A percentile compares a stretch with the other conserved stretches of the same genome.
Evolutionary conservation across 2,113 vertebrate genomes (phyloP).

Genomic region (Bungarus multicinctus): DNA sequence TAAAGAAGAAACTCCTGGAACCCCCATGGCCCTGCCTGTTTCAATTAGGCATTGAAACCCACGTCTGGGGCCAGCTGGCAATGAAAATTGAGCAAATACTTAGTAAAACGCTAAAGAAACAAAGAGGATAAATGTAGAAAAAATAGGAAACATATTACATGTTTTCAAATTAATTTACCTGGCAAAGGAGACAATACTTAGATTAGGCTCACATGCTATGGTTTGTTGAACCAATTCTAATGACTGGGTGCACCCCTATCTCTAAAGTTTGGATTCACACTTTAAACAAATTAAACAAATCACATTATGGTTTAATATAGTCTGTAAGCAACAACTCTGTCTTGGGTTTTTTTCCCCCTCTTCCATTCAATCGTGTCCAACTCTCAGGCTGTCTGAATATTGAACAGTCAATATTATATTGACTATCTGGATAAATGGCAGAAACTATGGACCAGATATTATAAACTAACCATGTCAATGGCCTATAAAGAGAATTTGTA

Average conservation of each 20-base stretch:
- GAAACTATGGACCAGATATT: no score
- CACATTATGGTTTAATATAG: neutral
- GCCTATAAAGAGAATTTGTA: no score
- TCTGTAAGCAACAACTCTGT: neutral
- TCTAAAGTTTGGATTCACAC: neutral
- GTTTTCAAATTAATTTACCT: constrained; percentile 13
- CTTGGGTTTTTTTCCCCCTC: accelerated
- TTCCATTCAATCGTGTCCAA: neutral
- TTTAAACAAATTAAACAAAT: neutral
- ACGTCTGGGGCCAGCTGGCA: neutral
- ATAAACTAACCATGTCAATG: no score
- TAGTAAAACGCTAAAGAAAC: neutral
- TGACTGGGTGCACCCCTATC: neutral
- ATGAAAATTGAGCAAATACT: neutral
- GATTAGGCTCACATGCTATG: neutral
- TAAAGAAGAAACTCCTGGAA: neutral
- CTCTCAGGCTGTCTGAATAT: neutral
- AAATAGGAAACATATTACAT: neutral
- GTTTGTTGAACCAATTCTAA: neutral
- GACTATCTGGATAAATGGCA: no score
- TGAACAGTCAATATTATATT: no score
- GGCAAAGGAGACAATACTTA: neutral
- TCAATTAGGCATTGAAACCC: neutral
- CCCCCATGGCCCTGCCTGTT: neutral
- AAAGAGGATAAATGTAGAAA: neutral